Evolutionary conservation across 2,888 invertebrate species (phyloP).

Genomic region (Troides helena): DNA sequence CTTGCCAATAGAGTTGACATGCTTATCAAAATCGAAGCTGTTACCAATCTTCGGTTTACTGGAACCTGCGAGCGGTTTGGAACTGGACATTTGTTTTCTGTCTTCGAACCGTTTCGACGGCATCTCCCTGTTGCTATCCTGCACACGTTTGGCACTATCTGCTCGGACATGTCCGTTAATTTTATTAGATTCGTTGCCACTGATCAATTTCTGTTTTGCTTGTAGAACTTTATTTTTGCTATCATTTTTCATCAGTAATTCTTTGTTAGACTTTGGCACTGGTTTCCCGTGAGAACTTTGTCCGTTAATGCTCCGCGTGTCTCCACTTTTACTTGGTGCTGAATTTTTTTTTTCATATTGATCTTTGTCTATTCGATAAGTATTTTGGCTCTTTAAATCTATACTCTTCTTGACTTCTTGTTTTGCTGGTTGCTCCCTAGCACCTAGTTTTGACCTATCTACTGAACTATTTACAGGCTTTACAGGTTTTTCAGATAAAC

Average conservation of each 20-base stretch:
- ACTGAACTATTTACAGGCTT: conserved; percentile 47
- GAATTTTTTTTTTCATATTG: conserved; percentile 56
- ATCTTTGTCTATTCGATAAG: conserved; percentile 76
- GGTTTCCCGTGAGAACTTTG: conserved; percentile 55
- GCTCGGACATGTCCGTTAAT: conserved; percentile 40
- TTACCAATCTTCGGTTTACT: conserved; percentile 55
- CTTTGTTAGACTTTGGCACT: conserved; percentile 55
- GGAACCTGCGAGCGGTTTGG: conserved; percentile 47
- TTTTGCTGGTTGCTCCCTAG: conserved; percentile 45
- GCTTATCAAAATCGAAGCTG: conserved; percentile 72
- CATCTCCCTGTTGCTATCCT: conserved; percentile 43
- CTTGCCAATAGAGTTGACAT: conserved; percentile 61
- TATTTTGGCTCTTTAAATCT: conserved; percentile 72
- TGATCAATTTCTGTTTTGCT: conserved; percentile 45
- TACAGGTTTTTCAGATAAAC: conserved; percentile 44
- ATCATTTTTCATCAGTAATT: conserved; percentile 45
- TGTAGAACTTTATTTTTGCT: conserved; percentile 47
- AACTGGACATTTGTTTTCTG: conserved; percentile 39
- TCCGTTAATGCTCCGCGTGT: conserved; percentile 55
- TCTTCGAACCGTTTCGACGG: conserved; percentile 52
- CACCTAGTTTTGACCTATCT: conserved; percentile 54
- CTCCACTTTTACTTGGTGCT: conserved; percentile 47
- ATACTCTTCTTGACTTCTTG: conserved; percentile 60
- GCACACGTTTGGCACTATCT: conserved; percentile 48
- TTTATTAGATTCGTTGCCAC: conserved; percentile 44